Percentiles rank a stretch among this genome's conserved stretches.
These are phyloP conservation scores for Sitobion miscanthi DNA, from an alignment of 1,140 invertebrate species.

Conservation along the genomic window DNA sequence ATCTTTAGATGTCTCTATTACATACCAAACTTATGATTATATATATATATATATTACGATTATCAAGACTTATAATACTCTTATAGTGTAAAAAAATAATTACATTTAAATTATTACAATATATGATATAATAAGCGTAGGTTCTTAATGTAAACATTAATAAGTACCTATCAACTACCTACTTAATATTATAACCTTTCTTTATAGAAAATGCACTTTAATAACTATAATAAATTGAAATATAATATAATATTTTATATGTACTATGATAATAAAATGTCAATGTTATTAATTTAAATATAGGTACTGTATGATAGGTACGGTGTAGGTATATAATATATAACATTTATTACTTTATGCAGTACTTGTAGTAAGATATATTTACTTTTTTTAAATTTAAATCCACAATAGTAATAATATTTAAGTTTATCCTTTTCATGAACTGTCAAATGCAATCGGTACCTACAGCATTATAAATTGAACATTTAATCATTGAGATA, in stretches of 20 bases:
- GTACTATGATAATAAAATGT: not conserved
- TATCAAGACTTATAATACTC: too few species aligned
- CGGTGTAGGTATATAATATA: not conserved
- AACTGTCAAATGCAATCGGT: not conserved
- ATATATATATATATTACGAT: too few species aligned
- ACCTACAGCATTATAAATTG: not conserved
- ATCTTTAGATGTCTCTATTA: too few species aligned
- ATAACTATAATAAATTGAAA: not conserved
- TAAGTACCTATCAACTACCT: not conserved
- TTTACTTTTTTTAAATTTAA: not conserved
- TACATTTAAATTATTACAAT: not conserved
- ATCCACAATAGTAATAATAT: not conserved
- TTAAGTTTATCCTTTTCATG: not conserved
- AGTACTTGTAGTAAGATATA: too few species aligned
- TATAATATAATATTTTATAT: not conserved
- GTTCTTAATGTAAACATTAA: not conserved
- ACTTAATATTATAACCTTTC: not conserved
- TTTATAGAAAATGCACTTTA: not conserved
- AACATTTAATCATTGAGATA: not conserved
- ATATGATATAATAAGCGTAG: too few species aligned
- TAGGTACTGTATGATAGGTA: not conserved
- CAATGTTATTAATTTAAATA: not conserved
- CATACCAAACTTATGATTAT: too few species aligned
- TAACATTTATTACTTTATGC: not conserved
- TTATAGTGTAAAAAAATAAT: not conserved